Evolutionary conservation across 2,888 invertebrate species (phyloP).

Genomic region (Erynnis tages): DNA sequence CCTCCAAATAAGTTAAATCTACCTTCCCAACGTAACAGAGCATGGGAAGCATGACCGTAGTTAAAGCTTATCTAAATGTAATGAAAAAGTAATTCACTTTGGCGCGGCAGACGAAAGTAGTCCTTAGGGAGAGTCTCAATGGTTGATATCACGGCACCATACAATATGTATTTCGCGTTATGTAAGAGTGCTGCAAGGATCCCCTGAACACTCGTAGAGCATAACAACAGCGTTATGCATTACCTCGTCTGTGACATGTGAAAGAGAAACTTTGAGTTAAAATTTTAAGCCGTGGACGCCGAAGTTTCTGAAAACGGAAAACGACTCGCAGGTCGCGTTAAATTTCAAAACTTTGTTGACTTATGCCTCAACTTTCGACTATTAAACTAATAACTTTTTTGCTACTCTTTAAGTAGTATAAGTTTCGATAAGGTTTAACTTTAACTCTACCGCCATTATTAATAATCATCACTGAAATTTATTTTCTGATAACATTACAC

Average conservation of each 20-base stretch:
- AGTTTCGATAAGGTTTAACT: too few relatives aligned
- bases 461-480: too few relatives aligned
- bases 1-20: not conserved
- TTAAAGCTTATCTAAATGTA: conserved; percentile 42
- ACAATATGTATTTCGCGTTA: conserved; percentile 25
- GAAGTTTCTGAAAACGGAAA: conserved; percentile 10
- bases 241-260: conserved; percentile 6
- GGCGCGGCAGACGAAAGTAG: conserved; percentile 39
- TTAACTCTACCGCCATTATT: too few relatives aligned
- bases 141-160: conserved; percentile 31
- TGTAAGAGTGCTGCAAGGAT: conserved; percentile 26
- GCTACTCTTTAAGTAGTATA: too few relatives aligned
- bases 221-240: conserved; percentile 15
- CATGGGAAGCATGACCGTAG: conserved; percentile 17
- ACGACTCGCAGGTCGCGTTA: conserved; percentile 9
- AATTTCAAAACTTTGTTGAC: conserved; percentile 8
- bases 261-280: conserved; percentile 12
- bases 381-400: conserved; percentile 1
- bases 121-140: conserved; percentile 35
- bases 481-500: too few relatives aligned
- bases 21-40: conserved; percentile 7
- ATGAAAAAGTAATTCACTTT: conserved; percentile 46
- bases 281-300: conserved; percentile 6
- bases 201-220: conserved; percentile 1
- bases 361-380: conserved; percentile 7